Conservation (phyloP, 2,888 invertebrate species). For the Chloroclystis v-ata region DNA sequence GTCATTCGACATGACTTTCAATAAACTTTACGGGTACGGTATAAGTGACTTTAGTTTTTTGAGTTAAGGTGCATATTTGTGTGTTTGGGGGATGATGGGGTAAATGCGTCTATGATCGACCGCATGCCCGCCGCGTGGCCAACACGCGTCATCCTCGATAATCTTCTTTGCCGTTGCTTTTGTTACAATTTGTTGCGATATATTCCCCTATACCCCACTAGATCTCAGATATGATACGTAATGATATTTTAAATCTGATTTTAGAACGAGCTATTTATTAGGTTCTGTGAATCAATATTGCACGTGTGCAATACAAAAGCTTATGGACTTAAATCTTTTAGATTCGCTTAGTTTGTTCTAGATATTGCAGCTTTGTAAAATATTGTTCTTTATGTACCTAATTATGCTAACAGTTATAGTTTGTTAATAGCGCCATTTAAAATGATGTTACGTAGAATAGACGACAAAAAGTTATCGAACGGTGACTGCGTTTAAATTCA, state of each 20-base stretch:
- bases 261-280: constrained; percentile 56
- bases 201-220: constrained; percentile 47
- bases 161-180: constrained; percentile 73
- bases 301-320: no score
- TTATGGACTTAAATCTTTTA: no score
- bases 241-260: constrained; percentile 75
- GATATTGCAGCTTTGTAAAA: no score
- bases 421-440: no score
- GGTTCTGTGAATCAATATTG: constrained; percentile 29
- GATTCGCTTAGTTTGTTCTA: no score
- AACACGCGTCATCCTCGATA: constrained; percentile 70
- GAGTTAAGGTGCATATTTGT: constrained; percentile 29
- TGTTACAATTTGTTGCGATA: constrained; percentile 75
- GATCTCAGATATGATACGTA: constrained; percentile 71
- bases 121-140: constrained; percentile 67
- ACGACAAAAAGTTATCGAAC: no score
- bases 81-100: constrained; percentile 42
- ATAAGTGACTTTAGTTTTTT: constrained; percentile 20
- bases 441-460: no score
- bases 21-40: background rate
- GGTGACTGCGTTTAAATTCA: no score
- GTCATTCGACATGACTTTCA: constrained; percentile 29
- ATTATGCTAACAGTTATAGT: no score
- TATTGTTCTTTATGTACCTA: no score
- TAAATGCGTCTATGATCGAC: constrained; percentile 53